phyloP scores from a whole-genome alignment of 2,113 vertebrate species.

The Ophiodon elongatus region DNA sequence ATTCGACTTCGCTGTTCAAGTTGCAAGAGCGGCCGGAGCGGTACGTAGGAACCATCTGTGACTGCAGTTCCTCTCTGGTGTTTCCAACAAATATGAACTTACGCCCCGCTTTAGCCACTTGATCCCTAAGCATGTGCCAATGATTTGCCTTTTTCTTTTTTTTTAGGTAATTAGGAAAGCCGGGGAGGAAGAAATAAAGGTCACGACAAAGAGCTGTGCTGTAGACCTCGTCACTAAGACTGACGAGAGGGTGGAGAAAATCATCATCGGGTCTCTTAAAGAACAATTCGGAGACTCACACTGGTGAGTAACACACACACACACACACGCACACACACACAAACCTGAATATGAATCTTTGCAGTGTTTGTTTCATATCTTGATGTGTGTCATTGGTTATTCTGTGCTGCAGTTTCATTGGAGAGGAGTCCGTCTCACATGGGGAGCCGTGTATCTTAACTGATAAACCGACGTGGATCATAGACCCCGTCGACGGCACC shows the following conservation, averaged over 20 bases:
- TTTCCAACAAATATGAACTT: background rate
- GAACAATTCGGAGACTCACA: slow-evolving; percentile 89
- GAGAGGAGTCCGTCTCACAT: slow-evolving; percentile 95
- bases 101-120: background rate
- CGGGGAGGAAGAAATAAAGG: slow-evolving; percentile 87
- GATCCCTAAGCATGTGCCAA: background rate
- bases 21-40: slow-evolving; percentile 81
- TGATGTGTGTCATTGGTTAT: background rate
- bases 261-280: slow-evolving; percentile 90
- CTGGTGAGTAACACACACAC: slow-evolving; percentile 80
- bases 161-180: slow-evolving; percentile 89
- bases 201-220: slow-evolving; percentile 93
- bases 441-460: slow-evolving; percentile 88
- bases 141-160: background rate
- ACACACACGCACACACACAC: slow-evolving; percentile 76
- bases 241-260: slow-evolving; percentile 96
- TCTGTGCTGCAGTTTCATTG: slow-evolving; percentile 90
- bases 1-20: slow-evolving; percentile 78
- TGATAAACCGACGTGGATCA: slow-evolving; percentile 95
- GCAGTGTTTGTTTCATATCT: background rate
- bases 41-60: slow-evolving; percentile 53
- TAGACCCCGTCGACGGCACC: slow-evolving; percentile 96
- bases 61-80: background rate
- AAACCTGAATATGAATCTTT: background rate
- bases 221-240: slow-evolving; percentile 95